These are phyloP conservation scores for Mythimna albipuncta DNA, from an alignment of 2,888 invertebrate species.

Conservation along the genomic window DNA sequence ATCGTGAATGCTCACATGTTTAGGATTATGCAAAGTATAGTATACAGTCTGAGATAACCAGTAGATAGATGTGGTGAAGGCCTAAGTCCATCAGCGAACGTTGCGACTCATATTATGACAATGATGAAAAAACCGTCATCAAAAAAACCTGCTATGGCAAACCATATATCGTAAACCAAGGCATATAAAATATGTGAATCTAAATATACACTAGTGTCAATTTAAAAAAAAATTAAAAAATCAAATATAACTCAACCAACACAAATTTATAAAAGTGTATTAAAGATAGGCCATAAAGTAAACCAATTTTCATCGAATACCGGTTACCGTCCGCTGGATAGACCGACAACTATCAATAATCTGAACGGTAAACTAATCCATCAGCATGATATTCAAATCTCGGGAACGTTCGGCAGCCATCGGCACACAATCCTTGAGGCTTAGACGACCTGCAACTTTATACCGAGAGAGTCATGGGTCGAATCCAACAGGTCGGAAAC, in stretches of 20 bases:
- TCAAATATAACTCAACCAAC: background rate
- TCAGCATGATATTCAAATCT: slow-evolving; percentile 62
- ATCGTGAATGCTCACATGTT: background rate
- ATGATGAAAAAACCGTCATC: background rate
- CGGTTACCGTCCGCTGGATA: slow-evolving; percentile 22
- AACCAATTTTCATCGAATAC: slow-evolving; percentile 36
- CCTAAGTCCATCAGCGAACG: background rate
- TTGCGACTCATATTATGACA: background rate
- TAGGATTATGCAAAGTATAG: background rate
- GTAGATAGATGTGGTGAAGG: background rate
- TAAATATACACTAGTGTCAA: too few species aligned
- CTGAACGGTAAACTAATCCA: slow-evolving; percentile 62
- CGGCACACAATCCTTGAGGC: slow-evolving; percentile 40
- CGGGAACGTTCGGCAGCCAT: slow-evolving; percentile 27
- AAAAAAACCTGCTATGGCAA: background rate
- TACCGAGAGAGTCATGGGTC: slow-evolving; percentile 31
- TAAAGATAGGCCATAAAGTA: slow-evolving; percentile 11
- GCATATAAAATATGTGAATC: background rate
- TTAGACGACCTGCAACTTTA: slow-evolving; percentile 56
- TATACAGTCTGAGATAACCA: background rate
- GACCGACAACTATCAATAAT: slow-evolving; percentile 51
- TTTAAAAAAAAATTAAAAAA: too few species aligned
- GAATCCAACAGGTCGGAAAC: slow-evolving; percentile 44
- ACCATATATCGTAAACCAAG: background rate
- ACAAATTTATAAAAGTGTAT: slow-evolving; percentile 6